These are phyloP conservation scores for Cassiopea xamachana DNA, from an alignment of 30 jellyfish, hydroid and myxozoan species.

Conservation along the genomic window DNA sequence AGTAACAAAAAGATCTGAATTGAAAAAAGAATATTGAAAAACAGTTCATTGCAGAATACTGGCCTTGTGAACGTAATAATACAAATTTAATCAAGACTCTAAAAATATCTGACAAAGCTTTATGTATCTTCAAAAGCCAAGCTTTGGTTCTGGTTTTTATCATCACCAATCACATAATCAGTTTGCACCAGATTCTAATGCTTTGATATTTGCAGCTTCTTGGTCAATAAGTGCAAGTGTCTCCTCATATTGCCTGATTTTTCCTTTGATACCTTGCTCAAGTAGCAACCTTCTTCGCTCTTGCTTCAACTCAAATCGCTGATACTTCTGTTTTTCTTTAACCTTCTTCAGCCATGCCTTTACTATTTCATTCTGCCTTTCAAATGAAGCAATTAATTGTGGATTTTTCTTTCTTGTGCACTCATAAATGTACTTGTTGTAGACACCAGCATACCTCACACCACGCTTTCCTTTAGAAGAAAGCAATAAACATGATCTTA, in stretches of 20 bases:
- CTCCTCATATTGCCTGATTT: conserved; percentile 58
- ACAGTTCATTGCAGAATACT: too few species aligned
- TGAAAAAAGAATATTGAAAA: too few species aligned
- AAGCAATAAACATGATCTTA: background rate
- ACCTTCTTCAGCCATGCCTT: conserved; percentile 75
- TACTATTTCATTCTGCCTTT: conserved; percentile 72
- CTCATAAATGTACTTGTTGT: conserved; percentile 55
- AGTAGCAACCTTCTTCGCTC: conserved; percentile 70
- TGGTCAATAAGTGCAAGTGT: conserved; percentile 51
- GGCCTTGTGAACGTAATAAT: too few species aligned
- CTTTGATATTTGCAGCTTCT: conserved; percentile 25
- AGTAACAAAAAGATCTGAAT: too few species aligned
- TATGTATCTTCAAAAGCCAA: background rate
- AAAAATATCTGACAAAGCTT: too few species aligned
- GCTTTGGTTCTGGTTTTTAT: background rate
- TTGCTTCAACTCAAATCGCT: conserved; percentile 45
- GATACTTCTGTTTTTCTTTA: conserved; percentile 57
- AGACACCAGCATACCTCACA: conserved; percentile 68
- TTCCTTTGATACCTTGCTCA: conserved; percentile 77
- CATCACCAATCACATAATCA: background rate
- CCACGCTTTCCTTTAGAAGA: conserved; percentile 78
- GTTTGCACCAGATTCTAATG: conserved; percentile 7
- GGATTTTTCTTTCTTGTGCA: conserved; percentile 83
- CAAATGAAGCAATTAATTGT: conserved; percentile 68
- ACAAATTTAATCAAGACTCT: too few species aligned